Evolutionary conservation across 1,140 invertebrate species (phyloP), one percentile per base, ranked within the genome.

Genomic region (Cheumatopsyche charites): DNA sequence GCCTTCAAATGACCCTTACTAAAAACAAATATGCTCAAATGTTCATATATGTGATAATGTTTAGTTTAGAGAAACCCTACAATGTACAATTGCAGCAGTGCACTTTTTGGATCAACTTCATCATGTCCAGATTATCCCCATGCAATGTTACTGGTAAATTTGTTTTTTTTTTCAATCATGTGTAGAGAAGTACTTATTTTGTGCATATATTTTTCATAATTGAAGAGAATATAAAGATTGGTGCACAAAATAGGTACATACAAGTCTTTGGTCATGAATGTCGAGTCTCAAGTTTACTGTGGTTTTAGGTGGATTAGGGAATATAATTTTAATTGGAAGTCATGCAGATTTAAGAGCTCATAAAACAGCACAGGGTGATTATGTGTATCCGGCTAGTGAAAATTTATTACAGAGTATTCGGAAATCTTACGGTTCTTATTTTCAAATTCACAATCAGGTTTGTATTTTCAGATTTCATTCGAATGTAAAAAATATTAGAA

Each of bases 81-180:
- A 90, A 89, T 52, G 87, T 90, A 69, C 91, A 92, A 80, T 80
- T 92, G 21, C 88, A 90, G 69, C 90, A 94, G 79, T 87, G 91
- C 21, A 86, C 87, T 71, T 94, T 92, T 83, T 95, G 93, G 93
- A 81, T 95, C 29, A 88, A 89, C 75, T 94, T 94, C 80, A 84
- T 95, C 62, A 87, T 91, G 80, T 89, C 90, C 47, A 85, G 92
- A 71, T 87, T 93, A 73, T 87, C 88, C 43, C 84, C 87, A 1
- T 79, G 81, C 67, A 73, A 77, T 63, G 90, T 90, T 69, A 85
- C 92, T 76, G 89, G 92, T 91, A 83, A 84, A 81, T 78, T 25
- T 71, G 49, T 23, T 25, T 23, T 12, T 6, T 42, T 42, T 6
- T 42, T 42, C 41, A 42, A 5, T 42, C 12, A n/a, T n/a, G n/a